These are phyloP conservation scores for Festucalex cinctus DNA, from an alignment of 2,113 vertebrate species.

Conservation along the genomic window DNA sequence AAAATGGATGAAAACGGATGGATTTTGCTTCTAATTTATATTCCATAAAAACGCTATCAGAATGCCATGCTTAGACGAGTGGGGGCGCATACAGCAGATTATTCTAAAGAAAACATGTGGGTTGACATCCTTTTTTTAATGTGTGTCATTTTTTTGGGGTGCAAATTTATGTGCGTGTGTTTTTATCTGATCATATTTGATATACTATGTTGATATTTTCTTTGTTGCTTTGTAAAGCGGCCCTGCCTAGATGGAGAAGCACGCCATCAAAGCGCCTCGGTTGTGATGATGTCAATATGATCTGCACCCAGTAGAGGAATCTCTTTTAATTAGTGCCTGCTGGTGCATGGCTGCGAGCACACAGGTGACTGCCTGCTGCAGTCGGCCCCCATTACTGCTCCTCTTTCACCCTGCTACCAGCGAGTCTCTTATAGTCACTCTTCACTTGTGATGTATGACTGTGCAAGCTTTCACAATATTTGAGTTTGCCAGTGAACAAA, in stretches of 20 bases:
- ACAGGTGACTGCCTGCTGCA: constrained; percentile 33
- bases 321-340: constrained; percentile 36
- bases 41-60: no score
- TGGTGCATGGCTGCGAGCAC: constrained; percentile 21
- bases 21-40: no score
- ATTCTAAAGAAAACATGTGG: no score
- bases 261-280: constrained; percentile 7
- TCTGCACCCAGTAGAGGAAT: constrained; percentile 2
- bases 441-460: constrained; percentile 11
- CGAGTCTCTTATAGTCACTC: background rate
- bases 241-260: background rate
- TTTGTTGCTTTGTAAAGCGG: background rate
- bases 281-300: constrained; percentile 2
- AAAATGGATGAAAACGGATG: no score
- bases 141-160: background rate
- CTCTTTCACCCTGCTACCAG: constrained; percentile 17
- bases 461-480: background rate
- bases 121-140: background rate
- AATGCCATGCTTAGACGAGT: no score
- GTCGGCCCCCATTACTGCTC: constrained; percentile 22
- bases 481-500: constrained; percentile 3
- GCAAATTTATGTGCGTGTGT: background rate
- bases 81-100: no score
- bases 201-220: background rate
- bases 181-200: background rate